Base-by-base conservation (phyloP, 2,797 vertebrate species). In the Gallinago stenura region DNA sequence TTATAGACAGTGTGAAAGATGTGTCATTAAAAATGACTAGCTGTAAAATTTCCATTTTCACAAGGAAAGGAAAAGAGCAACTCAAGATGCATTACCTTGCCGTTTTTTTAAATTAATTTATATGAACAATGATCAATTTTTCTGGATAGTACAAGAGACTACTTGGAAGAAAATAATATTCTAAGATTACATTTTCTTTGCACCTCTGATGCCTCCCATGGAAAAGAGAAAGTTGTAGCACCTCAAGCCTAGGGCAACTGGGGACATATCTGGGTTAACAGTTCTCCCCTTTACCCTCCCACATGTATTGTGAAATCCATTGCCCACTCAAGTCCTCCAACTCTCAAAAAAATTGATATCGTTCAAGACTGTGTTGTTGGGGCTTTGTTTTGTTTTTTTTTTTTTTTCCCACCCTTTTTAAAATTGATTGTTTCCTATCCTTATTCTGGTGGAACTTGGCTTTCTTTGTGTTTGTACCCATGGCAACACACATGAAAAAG, bases 391-490 rank as follows among this genome's bases (percentile, higher is more conserved):
- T 26, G 12, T 4, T 4, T 2, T 51, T 56, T 22, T 18, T 33
- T 10, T 4, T 4, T 2, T 51, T 6, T 7, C 22, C 22, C 8
- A 5, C 5, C 3, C 1, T 19, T 15, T 64, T 31, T 62, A 35
- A 6, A 57, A 57, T 4, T 92, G 20, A 64, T 58, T 2, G 1
- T 87, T 89, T 87, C 20, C 9, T 5, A 37, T 64, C 8, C 26
- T 89, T 89, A 46, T 81, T 69, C 35, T 56, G 35, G 43, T 33
- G 58, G 35, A 77, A 37, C 9, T 83, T 65, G 4, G 11, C 16
- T 79, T 84, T 5, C 35, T 93, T 94, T 92, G 28, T 85, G 46
- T 76, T 91, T 69, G 54, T 64, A 78, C n/a, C 46, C 43, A 62
- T 24, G 25, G 48, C n/a, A 94, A 68, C 39, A n/a, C 9, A 43